Conservation (phyloP, 2,113 vertebrate genomes). For the Alethe castanea region DNA sequence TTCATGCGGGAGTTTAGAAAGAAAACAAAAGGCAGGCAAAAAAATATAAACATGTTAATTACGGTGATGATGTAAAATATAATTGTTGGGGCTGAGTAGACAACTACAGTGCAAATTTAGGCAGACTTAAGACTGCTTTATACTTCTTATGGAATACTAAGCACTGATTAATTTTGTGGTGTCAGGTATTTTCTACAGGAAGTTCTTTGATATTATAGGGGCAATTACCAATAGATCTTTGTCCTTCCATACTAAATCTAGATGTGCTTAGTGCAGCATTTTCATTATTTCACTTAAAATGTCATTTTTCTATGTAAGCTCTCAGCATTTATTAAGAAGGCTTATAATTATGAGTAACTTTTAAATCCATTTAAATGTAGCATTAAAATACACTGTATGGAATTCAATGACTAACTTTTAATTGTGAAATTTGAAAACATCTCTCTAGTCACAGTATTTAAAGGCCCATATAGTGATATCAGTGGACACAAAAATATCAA, state of each 20-base stretch:
- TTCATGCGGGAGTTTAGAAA: not conserved
- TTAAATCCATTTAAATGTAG: not conserved
- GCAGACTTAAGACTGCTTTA: not conserved
- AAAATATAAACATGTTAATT: not conserved
- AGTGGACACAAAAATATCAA: not conserved
- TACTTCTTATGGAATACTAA: not conserved
- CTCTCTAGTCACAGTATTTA: not conserved
- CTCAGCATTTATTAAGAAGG: conserved; percentile 4
- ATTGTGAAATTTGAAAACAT: not conserved
- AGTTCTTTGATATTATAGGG: not conserved
- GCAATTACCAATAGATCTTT: not conserved
- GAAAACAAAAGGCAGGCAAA: not conserved
- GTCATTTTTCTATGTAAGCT: not conserved
- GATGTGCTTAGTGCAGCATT: not conserved
- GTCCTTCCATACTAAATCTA: not conserved
- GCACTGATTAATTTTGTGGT: not conserved
- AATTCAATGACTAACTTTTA: conserved; percentile 14
- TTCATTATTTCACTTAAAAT: conserved; percentile 25
- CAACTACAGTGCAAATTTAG: not conserved
- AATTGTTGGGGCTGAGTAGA: not conserved
- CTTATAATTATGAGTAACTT: conserved; percentile 14
- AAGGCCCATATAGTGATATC: not conserved
- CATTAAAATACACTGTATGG: not conserved
- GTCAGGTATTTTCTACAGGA: not conserved
- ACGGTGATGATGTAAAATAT: not conserved